These are phyloP conservation scores for Xenopus tropicalis DNA, from an alignment of 2,113 vertebrate species.

Conservation along the genomic window DNA sequence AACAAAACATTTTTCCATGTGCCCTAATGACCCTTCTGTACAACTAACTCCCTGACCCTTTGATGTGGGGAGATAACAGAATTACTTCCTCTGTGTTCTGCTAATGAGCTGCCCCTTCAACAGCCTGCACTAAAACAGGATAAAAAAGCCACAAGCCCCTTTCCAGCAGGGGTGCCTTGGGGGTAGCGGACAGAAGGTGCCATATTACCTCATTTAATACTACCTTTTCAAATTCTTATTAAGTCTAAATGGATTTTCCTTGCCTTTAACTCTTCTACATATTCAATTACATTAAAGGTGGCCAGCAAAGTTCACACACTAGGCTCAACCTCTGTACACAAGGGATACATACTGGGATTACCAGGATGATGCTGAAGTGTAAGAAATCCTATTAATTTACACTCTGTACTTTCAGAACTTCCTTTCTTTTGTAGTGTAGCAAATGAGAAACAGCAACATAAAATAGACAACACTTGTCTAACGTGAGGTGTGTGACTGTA, in stretches of 20 bases:
- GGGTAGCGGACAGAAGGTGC: slow-evolving; percentile 28
- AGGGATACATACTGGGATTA: neutral
- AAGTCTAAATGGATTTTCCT: slow-evolving; percentile 45
- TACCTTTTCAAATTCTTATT: slow-evolving; percentile 35
- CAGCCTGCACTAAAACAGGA: slow-evolving; percentile 41
- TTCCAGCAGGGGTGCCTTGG: slow-evolving; percentile 51
- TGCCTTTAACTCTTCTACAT: slow-evolving; percentile 20
- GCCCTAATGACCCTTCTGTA: slow-evolving; percentile 21
- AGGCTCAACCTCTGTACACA: slow-evolving; percentile 4
- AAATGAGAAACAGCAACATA: no score
- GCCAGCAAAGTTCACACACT: slow-evolving; percentile 19
- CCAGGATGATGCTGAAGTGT: neutral
- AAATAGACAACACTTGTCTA: no score
- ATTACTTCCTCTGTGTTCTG: slow-evolving; percentile 46
- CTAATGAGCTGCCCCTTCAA: slow-evolving; percentile 27
- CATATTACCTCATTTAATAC: slow-evolving; percentile 44
- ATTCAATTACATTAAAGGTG: slow-evolving; percentile 4
- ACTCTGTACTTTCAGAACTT: neutral
- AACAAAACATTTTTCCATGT: slow-evolving; percentile 43
- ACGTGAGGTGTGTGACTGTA: no score
- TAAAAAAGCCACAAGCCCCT: slow-evolving; percentile 43
- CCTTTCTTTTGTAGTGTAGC: neutral
- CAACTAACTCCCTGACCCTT: slow-evolving; percentile 39
- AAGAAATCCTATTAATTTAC: slow-evolving; percentile 14
- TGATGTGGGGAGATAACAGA: slow-evolving; percentile 47